A percentile compares a stretch with the other conserved stretches of the same genome.
Conservation (phyloP, 2,888 invertebrate species). For the Ophion obscuratus region DNA sequence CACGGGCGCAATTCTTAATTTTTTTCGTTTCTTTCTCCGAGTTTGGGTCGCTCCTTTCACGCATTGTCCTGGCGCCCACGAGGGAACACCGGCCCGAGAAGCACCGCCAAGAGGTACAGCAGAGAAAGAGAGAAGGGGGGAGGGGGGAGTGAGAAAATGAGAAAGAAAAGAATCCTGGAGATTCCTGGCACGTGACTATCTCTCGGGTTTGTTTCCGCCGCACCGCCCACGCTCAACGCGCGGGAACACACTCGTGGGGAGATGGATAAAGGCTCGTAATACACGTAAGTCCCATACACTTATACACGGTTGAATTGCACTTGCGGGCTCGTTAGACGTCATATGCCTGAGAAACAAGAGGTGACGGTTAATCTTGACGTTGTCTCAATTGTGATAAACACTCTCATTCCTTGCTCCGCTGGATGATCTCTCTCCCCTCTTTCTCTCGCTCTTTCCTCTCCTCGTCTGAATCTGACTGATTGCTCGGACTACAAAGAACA, state of each 20-base stretch:
- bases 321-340: conserved; percentile 58
- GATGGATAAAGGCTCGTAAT: conserved; percentile 33
- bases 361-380: conserved; percentile 56
- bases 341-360: conserved; percentile 44
- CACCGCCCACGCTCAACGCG: conserved; percentile 28
- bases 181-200: conserved; percentile 64
- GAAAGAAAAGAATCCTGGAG: conserved; percentile 13
- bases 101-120: not conserved
- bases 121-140: not conserved
- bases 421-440: not conserved
- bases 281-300: conserved; percentile 6
- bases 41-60: conserved; percentile 57
- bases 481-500: not conserved
- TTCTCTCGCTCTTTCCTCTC: conserved; percentile 5
- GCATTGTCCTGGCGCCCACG: conserved; percentile 67
- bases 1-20: conserved; percentile 2
- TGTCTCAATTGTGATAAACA: conserved; percentile 64
- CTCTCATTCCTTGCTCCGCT: conserved; percentile 20
- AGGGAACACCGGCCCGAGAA: conserved; percentile 39
- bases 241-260: conserved; percentile 3
- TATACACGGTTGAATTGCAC: conserved; percentile 1
- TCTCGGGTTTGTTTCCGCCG: conserved; percentile 33
- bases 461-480: not conserved
- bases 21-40: conserved; percentile 19
- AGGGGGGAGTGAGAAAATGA: too few species aligned